Percentiles rank a stretch among this genome's conserved stretches.
Evolutionary conservation across 2,888 invertebrate species (phyloP).

Genomic region (Drosophila pegasa): DNA sequence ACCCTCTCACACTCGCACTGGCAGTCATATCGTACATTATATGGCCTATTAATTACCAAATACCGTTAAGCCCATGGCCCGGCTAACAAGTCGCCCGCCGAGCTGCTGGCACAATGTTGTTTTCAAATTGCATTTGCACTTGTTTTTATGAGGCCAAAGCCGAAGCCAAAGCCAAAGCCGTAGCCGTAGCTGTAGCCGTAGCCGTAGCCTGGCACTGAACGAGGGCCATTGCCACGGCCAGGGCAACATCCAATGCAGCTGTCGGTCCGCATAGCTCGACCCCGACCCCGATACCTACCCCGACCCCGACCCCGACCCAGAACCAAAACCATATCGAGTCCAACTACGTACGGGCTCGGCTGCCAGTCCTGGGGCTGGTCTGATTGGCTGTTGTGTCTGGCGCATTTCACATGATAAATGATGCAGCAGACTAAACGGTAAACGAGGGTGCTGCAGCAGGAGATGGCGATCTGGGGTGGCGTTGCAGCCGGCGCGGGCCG

Average conservation of each 20-base stretch:
- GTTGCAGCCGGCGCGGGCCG: neutral
- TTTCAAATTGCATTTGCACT: conserved; percentile 79
- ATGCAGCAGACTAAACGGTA: conserved; percentile 77
- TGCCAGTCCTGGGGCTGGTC: conserved; percentile 50
- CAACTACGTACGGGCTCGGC: conserved; percentile 25
- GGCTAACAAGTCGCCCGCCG: conserved; percentile 41
- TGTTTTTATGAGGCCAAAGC: conserved; percentile 71
- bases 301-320: neutral
- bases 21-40: conserved; percentile 70
- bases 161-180: conserved; percentile 20
- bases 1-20: conserved; percentile 6
- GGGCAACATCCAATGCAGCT: conserved; percentile 55
- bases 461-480: neutral
- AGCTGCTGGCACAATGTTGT: conserved; percentile 56
- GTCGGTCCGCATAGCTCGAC: conserved; percentile 35
- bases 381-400: conserved; percentile 75
- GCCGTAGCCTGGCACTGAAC: conserved; percentile 1
- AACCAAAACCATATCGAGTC: conserved; percentile 24
- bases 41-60: conserved; percentile 80
- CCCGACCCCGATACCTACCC: neutral
- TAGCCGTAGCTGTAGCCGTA: neutral
- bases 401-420: conserved; percentile 78
- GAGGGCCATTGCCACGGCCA: conserved; percentile 13
- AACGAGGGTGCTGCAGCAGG: conserved; percentile 24
- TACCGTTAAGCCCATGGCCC: conserved; percentile 63